phyloP scores from a whole-genome alignment of 2,113 vertebrate genomes.

The Eonycteris spelaea region DNA sequence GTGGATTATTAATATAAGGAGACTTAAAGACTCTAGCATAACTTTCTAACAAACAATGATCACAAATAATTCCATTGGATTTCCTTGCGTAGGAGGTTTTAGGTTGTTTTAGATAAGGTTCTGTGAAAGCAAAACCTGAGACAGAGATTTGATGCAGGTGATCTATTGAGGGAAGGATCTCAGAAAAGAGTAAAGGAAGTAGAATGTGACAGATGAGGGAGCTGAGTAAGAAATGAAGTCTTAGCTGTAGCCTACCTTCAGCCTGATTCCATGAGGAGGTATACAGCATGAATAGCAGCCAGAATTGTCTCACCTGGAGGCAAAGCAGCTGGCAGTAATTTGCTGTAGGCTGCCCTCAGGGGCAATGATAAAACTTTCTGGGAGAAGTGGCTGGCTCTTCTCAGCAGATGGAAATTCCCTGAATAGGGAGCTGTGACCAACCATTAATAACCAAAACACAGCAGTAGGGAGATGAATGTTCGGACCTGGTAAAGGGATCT shows the following conservation, averaged over 20 bases:
- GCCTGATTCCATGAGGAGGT: not conserved
- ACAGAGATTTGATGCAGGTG: not conserved
- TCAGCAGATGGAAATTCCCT: not conserved
- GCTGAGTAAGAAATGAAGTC: not conserved
- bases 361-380: not conserved
- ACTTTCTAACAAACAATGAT: not conserved
- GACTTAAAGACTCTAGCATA: not conserved
- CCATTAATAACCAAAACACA: not conserved
- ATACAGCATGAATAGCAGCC: not conserved
- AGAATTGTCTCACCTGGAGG: not conserved
- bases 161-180: not conserved
- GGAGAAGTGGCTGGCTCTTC: not conserved
- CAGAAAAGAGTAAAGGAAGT: not conserved
- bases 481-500: not conserved
- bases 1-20: not conserved
- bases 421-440: not conserved
- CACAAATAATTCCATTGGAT: not conserved
- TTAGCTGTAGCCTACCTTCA: not conserved
- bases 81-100: not conserved
- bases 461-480: not conserved
- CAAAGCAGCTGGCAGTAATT: not conserved
- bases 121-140: not conserved
- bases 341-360: not conserved
- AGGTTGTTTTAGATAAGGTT: not conserved
- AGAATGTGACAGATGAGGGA: not conserved